Evolutionary conservation across 2,888 invertebrate genomes (phyloP).

Genomic region (Noctuana brunneofusca): DNA sequence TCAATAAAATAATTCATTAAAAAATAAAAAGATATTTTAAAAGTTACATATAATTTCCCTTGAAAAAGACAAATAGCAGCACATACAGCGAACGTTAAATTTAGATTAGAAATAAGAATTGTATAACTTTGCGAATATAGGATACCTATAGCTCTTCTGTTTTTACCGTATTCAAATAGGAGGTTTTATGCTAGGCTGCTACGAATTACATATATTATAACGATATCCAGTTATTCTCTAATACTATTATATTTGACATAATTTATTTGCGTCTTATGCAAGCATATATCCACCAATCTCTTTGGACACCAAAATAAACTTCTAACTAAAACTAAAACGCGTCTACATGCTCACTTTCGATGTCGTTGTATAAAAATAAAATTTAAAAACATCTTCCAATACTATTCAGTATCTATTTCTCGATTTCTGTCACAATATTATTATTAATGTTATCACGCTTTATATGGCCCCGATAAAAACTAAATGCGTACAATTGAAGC

Average conservation of each 20-base stretch:
- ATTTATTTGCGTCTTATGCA: not conserved
- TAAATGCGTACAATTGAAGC: slow-evolving; percentile 47
- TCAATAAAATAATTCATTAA: too few species aligned
- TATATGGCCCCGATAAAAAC: slow-evolving; percentile 59
- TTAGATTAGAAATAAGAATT: too few species aligned
- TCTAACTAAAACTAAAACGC: slow-evolving; percentile 32
- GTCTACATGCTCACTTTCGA: slow-evolving; percentile 1
- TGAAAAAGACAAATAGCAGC: too few species aligned
- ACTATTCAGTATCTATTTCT: slow-evolving; percentile 1
- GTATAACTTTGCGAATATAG: too few species aligned
- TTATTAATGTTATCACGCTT: slow-evolving; percentile 51
- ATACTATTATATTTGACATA: not conserved
- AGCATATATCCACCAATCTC: not conserved
- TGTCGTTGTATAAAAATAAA: slow-evolving; percentile 27
- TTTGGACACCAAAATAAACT: slow-evolving; percentile 1
- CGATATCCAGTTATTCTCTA: not conserved
- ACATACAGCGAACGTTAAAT: too few species aligned
- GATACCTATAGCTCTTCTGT: too few species aligned
- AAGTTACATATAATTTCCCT: too few species aligned
- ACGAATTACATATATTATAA: too few species aligned
- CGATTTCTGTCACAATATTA: slow-evolving; percentile 13
- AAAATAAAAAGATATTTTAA: too few species aligned
- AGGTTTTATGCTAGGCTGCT: too few species aligned
- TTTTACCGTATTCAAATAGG: too few species aligned
- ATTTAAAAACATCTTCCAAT: slow-evolving; percentile 14